Conservation (phyloP, 2,113 vertebrate species). For the Gymnobelideus leadbeateri region DNA sequence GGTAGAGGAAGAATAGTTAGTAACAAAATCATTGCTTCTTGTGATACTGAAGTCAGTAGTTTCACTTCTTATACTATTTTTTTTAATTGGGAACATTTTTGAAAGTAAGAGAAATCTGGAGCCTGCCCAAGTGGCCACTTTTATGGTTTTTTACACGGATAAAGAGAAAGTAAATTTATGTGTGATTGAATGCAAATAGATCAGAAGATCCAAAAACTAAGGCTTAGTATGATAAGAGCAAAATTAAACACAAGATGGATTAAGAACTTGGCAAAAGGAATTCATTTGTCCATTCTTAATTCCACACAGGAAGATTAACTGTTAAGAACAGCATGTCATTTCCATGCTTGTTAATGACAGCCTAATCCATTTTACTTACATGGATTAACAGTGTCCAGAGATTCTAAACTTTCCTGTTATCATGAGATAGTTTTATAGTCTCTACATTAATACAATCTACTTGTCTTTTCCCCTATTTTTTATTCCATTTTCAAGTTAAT, state of each 20-base stretch:
- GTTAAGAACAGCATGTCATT: slow-evolving; percentile 3
- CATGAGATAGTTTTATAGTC: background rate
- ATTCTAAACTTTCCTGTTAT: background rate
- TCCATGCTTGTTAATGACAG: background rate
- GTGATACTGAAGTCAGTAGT: background rate
- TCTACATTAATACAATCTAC: background rate
- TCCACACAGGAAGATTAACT: background rate
- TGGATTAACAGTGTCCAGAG: background rate
- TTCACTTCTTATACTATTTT: background rate
- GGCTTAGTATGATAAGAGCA: slow-evolving; percentile 6
- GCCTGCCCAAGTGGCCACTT: background rate
- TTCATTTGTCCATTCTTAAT: slow-evolving; percentile 19
- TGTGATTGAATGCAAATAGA: slow-evolving; percentile 35
- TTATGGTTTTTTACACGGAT: background rate
- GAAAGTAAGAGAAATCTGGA: background rate
- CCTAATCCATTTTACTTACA: slow-evolving; percentile 15
- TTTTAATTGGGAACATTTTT: background rate
- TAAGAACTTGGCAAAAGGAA: background rate
- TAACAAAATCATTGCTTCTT: background rate
- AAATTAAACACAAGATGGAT: slow-evolving; percentile 5
- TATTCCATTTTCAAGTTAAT: slow-evolving; percentile 19
- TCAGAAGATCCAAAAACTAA: background rate
- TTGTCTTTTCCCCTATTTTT: background rate
- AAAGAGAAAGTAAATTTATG: background rate
- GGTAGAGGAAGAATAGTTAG: background rate